phyloP scores from a whole-genome alignment of 1,140 invertebrate species.

The Littorina saxatilis region DNA sequence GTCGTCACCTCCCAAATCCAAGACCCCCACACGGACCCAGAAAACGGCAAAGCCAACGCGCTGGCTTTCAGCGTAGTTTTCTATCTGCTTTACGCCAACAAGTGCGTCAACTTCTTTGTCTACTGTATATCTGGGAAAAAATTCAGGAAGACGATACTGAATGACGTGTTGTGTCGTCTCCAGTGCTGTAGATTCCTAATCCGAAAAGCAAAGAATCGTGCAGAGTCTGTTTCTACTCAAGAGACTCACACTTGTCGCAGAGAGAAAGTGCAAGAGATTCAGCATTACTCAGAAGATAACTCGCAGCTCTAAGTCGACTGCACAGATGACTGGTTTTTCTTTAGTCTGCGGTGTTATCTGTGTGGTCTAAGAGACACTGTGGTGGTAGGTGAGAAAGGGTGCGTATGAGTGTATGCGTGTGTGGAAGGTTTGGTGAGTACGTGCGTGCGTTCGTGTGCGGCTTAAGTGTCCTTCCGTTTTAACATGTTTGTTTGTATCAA shows the following conservation, averaged over 20 bases:
- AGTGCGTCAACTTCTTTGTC: constrained; percentile 63
- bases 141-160: constrained; percentile 54
- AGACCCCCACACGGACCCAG: constrained; percentile 48
- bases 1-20: constrained; percentile 44
- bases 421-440: too few relatives aligned
- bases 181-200: background rate
- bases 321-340: background rate
- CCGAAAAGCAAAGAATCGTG: background rate
- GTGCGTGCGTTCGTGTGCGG: too few relatives aligned
- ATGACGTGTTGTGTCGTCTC: constrained; percentile 30
- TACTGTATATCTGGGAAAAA: constrained; percentile 57
- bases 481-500: too few relatives aligned
- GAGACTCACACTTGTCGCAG: background rate
- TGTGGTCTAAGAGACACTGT: too few relatives aligned
- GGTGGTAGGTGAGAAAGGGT: too few relatives aligned
- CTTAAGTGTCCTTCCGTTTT: too few relatives aligned
- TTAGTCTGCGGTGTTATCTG: background rate
- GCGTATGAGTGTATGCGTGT: too few relatives aligned
- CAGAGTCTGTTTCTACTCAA: background rate
- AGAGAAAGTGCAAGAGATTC: background rate
- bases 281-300: background rate
- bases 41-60: constrained; percentile 43
- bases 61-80: constrained; percentile 61
- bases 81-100: constrained; percentile 64
- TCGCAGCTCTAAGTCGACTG: background rate